Evolutionary conservation across 2,113 vertebrate genomes (phyloP), one percentile per base, ranked within the genome.

Genomic region (Seriola dumerili): DNA sequence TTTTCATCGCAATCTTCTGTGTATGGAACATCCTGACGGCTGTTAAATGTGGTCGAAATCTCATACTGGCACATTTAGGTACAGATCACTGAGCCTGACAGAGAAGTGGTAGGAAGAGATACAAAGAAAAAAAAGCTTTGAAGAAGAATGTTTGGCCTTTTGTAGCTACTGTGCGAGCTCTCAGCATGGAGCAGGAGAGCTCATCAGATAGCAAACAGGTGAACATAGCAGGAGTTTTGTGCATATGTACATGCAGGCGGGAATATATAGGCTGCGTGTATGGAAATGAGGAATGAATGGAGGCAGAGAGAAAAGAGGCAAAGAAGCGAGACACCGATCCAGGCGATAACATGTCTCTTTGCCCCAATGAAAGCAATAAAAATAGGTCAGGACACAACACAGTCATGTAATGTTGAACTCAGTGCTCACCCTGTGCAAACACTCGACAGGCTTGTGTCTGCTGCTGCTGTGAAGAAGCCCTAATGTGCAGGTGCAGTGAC

Each of bases 261-360:
- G 55, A 75, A 81, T 66, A 90, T 82, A 77, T 42, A 11, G 38
- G 38, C 38, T 42, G 40, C 73, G 67, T 61, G 34, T 52, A 80
- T 87, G 79, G 69, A 90, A 83, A 88, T 81, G 42, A 81, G 64
- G 80, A 73, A 72, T 40, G 4, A 59, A 70, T 54, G 74, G 80
- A 44, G 38, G 21, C 52, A 32, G 58, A 44, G 42, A 44, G 59
- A 50, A 38, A 71, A 8, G n/a, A 54, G 48, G 67, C n/a, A 23
- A 75, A 42, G 48, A 52, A 7, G 36, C 0, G 62, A 85, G 71
- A 61, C 74, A 70, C 55, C 71, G 66, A 91, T 86, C 55, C 69
- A 61, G 72, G 86, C 83, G 78, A 89, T 75, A 80, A 83, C 40
- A 70, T 55, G 71, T 23, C 59, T 62, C 46, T 67, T 72, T 75